Evolutionary conservation across 2,113 vertebrate genomes (phyloP).

Genomic region (Gorilla gorilla): DNA sequence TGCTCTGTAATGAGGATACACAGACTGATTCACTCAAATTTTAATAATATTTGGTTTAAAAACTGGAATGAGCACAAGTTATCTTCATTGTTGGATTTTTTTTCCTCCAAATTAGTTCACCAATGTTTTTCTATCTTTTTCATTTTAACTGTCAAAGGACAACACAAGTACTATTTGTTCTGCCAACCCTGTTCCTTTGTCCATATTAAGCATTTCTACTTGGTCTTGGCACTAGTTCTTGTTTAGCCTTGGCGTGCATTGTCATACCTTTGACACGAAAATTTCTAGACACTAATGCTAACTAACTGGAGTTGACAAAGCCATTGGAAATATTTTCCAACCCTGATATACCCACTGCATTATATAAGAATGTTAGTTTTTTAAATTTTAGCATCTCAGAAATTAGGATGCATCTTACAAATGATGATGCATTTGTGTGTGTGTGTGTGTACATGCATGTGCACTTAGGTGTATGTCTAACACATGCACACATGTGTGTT

Average conservation of each 20-base stretch:
- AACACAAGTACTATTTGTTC: neutral
- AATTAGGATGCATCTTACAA: neutral
- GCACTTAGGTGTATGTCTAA: neutral
- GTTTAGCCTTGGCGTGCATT: neutral
- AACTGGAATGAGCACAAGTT: neutral
- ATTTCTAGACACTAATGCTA: neutral
- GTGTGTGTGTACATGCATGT: neutral
- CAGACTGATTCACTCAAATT: neutral
- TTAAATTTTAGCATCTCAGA: neutral
- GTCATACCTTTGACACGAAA: neutral
- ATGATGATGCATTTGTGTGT: neutral
- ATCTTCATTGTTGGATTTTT: neutral
- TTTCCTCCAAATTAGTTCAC: neutral
- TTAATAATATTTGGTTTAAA: neutral
- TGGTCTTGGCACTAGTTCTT: neutral
- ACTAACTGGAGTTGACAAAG: neutral
- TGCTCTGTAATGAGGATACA: neutral
- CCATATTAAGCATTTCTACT: neutral
- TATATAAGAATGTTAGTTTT: neutral
- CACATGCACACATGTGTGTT: neutral
- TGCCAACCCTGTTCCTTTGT: neutral
- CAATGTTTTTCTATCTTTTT: neutral
- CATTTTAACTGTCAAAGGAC: neutral
- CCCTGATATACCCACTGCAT: neutral
- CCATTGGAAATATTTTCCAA: neutral